These are phyloP conservation scores for Macaca fascicularis DNA, from an alignment of 2,113 vertebrate genomes.

Conservation along the genomic window T2T-MFA8v1.1 NC_088387.1:7407001-7407500, in stretches of 20 bases:
- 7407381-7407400: background rate
- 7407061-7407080: background rate
- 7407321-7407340: background rate
- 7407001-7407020: background rate
- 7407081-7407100: background rate
- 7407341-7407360: background rate
- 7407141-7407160: background rate
- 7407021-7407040: background rate
- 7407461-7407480: background rate
- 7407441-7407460: background rate
- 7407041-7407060: background rate
- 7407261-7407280: background rate
- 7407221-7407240: background rate
- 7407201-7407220: background rate
- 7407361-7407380: background rate
- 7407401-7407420: background rate
- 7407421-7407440: background rate
- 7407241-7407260: background rate
- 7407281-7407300: background rate
- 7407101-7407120: background rate
- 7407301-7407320: background rate
- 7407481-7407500: background rate
- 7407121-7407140: background rate
- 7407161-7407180: background rate
- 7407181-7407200: background rate